Base-by-base conservation (phyloP, 2,113 vertebrate genomes). In the Misgurnus anguillicaudatus region DNA sequence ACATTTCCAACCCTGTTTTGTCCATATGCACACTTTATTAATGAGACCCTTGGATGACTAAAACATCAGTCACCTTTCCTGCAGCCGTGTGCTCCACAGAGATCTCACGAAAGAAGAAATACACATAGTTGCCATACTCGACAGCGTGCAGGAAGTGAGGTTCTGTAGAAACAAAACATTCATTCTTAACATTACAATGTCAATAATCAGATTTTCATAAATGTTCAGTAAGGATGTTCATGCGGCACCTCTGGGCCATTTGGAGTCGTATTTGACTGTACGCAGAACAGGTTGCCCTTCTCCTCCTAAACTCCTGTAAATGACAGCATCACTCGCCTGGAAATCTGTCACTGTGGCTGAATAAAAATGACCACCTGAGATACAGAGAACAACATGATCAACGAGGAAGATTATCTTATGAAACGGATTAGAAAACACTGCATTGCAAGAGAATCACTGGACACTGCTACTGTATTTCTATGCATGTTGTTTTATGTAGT, bases 71-170 rank as follows among this genome's bases (percentile, higher is more conserved):
- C 84, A 98, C 96, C 95, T 95, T 94, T 31, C 96, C 96, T 47
- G 95, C 86, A 0, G 92, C 77, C 0, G 94, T 94, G 78, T 95
- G 94, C 82, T 97, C 96, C 87, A 96, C 93, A 0, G 96, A 93
- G 0, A 97, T 95, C 87, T 98, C 96, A 16, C 95, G 93, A 87
- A 97, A 94, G 92, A 98, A 98, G 90, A 96, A 96, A 86, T 98
- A 98, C 21, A 97, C 90, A 0, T 94, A 95, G 80, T 93, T 92
- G 0, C 95, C 94, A 0, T 95, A 95, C 80, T 97, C 95, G 31
- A 98, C 89, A 8, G 92, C 94, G 0, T 95, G 95, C 17, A 96
- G 87, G 2, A 97, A 98, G 81, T 95, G 94, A 10, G 96, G 96
- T 82, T 98, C 96, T 98, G 88, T 4, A 41, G 55, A 60, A 0